phyloP scores from a whole-genome alignment of 2,888 invertebrate species.

The Epirrhoe alternata region DNA sequence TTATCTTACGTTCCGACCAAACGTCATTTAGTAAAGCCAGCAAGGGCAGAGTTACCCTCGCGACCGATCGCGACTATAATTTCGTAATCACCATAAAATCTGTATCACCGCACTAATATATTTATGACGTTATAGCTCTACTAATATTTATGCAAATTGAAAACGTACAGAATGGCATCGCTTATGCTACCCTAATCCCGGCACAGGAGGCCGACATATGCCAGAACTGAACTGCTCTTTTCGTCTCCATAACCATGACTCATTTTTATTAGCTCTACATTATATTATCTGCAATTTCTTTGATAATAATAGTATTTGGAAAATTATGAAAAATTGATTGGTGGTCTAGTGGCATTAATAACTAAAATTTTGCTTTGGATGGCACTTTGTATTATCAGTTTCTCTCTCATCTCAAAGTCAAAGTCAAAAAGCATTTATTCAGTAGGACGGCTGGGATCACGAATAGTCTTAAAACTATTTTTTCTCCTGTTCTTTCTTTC shows the following conservation, averaged over 20 bases:
- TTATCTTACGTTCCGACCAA: slow-evolving; percentile 44
- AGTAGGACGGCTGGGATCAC: no score
- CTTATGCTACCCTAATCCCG: slow-evolving; percentile 76
- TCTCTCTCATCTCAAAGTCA: no score
- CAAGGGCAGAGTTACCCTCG: slow-evolving; percentile 60
- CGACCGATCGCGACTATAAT: slow-evolving; percentile 67
- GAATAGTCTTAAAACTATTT: no score
- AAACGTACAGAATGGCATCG: slow-evolving; percentile 80
- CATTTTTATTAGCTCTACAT: slow-evolving; percentile 33
- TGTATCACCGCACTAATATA: slow-evolving; percentile 83
- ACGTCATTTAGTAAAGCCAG: slow-evolving; percentile 44
- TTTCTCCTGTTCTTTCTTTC: no score
- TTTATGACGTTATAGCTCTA: slow-evolving; percentile 80
- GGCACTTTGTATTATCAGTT: no score
- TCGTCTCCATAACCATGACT: slow-evolving; percentile 40
- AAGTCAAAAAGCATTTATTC: no score
- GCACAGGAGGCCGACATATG: slow-evolving; percentile 69
- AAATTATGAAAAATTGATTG: no score
- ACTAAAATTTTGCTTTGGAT: no score
- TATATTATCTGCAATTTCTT: slow-evolving; percentile 15
- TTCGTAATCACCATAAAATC: slow-evolving; percentile 84
- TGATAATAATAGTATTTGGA: neutral
- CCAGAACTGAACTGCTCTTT: slow-evolving; percentile 52
- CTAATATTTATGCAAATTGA: slow-evolving; percentile 86
- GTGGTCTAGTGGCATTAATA: no score